These are phyloP conservation scores for Trachemys scripta DNA, from an alignment of 2,113 vertebrate genomes.

Conservation along the genomic window DNA sequence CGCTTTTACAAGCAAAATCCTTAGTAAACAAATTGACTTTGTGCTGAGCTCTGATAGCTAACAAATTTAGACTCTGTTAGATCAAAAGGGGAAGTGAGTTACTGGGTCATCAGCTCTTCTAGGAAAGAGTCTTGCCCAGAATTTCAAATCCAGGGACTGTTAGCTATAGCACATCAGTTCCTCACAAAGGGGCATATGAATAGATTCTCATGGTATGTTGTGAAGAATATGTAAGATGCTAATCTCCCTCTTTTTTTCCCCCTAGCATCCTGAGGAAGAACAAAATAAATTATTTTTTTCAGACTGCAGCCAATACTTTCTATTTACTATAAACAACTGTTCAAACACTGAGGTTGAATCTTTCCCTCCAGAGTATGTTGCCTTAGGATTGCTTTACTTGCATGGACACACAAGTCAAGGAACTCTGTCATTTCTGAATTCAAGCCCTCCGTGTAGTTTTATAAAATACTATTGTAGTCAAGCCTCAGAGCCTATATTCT, in stretches of 20 bases:
- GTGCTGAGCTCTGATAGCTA: background rate
- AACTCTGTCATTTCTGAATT: slow-evolving; percentile 45
- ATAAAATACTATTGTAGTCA: slow-evolving; percentile 48
- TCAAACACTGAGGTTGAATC: slow-evolving; percentile 28
- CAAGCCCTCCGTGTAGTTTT: slow-evolving; percentile 35
- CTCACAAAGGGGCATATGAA: background rate
- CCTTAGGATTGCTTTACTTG: slow-evolving; percentile 40
- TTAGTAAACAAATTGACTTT: background rate
- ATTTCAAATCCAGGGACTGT: background rate
- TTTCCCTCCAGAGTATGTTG: background rate
- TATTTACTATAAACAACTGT: slow-evolving; percentile 3
- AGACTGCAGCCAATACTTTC: slow-evolving; percentile 46
- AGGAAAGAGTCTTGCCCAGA: background rate
- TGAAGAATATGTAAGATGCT: background rate
- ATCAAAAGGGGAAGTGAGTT: background rate
- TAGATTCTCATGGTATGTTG: background rate
- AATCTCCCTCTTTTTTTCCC: background rate
- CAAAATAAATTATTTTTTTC: slow-evolving; percentile 32
- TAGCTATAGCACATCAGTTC: background rate
- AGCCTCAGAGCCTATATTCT: slow-evolving; percentile 32
- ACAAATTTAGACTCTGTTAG: background rate
- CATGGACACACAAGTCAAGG: slow-evolving; percentile 30
- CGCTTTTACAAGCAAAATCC: background rate
- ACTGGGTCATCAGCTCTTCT: background rate
- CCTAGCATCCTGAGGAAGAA: slow-evolving; percentile 22